phyloP scores from a whole-genome alignment of 1,140 invertebrate species.

The Aphaenogaster ashmeadi region DNA sequence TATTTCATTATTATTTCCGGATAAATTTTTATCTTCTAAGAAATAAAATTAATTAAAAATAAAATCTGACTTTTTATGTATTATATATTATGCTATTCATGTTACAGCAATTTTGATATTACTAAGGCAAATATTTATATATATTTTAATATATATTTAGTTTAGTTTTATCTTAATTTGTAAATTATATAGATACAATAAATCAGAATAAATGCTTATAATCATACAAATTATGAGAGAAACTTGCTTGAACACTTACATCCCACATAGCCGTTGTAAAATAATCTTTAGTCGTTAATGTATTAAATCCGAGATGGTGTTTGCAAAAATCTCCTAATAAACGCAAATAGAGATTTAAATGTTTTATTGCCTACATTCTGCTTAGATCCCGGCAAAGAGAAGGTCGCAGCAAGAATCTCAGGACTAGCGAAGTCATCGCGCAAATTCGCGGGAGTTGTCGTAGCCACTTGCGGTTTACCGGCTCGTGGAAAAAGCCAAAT shows the following conservation, averaged over 20 bases:
- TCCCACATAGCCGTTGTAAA: not conserved
- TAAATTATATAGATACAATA: not conserved
- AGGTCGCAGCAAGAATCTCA: constrained; percentile 69
- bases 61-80: not conserved
- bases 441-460: constrained; percentile 92
- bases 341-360: not conserved
- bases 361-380: constrained; percentile 14
- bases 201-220: not conserved
- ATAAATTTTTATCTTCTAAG: not conserved
- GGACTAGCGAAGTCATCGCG: constrained; percentile 84
- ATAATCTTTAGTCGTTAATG: not conserved
- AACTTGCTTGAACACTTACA: not conserved
- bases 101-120: not conserved
- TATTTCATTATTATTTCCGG: not conserved
- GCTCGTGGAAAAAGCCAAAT: constrained; percentile 97
- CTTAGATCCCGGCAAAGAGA: constrained; percentile 81
- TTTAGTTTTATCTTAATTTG: not conserved
- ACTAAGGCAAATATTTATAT: not conserved
- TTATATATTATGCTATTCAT: too few relatives aligned
- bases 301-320: not conserved
- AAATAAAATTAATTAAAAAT: not conserved
- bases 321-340: constrained; percentile 4
- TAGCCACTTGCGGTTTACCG: constrained; percentile 96
- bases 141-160: constrained; percentile 5
- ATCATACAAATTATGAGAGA: not conserved